These are phyloP conservation scores for Aythya baeri DNA, from an alignment of 2,113 vertebrate species.

Conservation along the genomic window DNA sequence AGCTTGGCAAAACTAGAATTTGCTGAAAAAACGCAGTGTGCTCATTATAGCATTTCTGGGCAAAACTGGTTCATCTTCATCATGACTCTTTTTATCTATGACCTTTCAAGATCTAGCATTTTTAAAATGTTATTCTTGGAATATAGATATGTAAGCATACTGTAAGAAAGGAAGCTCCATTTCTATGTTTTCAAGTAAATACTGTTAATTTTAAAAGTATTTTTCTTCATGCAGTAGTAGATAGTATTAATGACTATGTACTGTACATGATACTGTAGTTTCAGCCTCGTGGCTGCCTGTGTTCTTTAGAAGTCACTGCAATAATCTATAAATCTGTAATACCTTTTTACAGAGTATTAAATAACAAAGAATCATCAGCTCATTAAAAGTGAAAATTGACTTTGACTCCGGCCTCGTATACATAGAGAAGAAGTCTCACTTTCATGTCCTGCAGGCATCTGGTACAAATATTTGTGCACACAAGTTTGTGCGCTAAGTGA, in stretches of 20 bases:
- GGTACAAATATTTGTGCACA: neutral
- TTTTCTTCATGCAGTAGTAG: constrained; percentile 67
- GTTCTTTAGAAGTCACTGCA: constrained; percentile 64
- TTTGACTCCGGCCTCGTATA: constrained; percentile 28
- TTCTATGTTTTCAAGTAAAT: constrained; percentile 46
- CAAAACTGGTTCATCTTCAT: constrained; percentile 68
- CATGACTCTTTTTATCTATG: constrained; percentile 55
- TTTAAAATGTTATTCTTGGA: constrained; percentile 61
- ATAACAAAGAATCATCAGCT: constrained; percentile 57
- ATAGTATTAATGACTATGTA: constrained; percentile 43
- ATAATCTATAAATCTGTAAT: constrained; percentile 64
- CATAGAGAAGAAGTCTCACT: neutral
- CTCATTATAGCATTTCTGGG: constrained; percentile 73
- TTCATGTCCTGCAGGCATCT: neutral
- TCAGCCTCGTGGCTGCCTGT: constrained; percentile 49
- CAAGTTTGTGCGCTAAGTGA: neutral
- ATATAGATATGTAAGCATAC: constrained; percentile 29
- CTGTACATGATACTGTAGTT: constrained; percentile 49
- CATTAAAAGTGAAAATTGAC: constrained; percentile 70
- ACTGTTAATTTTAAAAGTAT: constrained; percentile 64
- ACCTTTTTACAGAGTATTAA: constrained; percentile 71
- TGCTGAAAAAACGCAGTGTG: constrained; percentile 73
- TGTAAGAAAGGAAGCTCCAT: constrained; percentile 20
- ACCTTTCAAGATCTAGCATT: constrained; percentile 71
- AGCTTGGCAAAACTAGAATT: constrained; percentile 73